Evolutionary conservation across 2,797 vertebrate genomes (phyloP), one percentile per base, ranked within the genome.

Genomic region (Urosaurus nigricauda): DNA sequence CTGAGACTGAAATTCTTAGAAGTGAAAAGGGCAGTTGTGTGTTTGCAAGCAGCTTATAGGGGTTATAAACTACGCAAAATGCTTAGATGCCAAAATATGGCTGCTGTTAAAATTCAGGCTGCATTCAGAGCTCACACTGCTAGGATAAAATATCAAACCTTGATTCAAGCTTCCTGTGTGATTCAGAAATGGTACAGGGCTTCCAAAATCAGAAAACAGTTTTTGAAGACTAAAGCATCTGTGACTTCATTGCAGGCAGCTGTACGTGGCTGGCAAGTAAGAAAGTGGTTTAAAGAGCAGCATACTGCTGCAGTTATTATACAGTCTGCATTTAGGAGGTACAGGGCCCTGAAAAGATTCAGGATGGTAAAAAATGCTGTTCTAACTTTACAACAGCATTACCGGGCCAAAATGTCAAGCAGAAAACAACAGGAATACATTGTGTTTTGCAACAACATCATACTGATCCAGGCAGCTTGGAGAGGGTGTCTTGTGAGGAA

Each of bases 141-240:
- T 83, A 97, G 97, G 81, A 92, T 75, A 14, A 96, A 89, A 51
- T 93, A 97, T 26, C 87, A 68, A 2, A 85, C 88, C 80, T 92
- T 97, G 92, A 95, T 96, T 86, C 88, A 83, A 1, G 96, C 97
- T 3, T 93, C 96, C 0, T 0, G 97, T 71, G 17, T 93, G 26
- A 98, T 99, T 95, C 99, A 99, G 96, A 96, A 92, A 29, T 96
- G 98, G 97, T 99, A 98, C 94, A 97, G 97, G 90, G 95, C 96
- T 79, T 93, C 16, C n/a, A n/a, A 6, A 0, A 90, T 96, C 79
- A 97, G 96, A 90, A 90, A 90, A 53, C 82, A 0, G 0, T 98
- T 98, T 90, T 63, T 97, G 60, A 95, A 80, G 85, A 94, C 94
- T 14, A 97, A 95, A 93, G 56, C 75, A 0, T 98, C 98, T 0